Evolutionary conservation across 2,113 vertebrate species (phyloP).

Genomic region (Neomonachus schauinslandi): DNA sequence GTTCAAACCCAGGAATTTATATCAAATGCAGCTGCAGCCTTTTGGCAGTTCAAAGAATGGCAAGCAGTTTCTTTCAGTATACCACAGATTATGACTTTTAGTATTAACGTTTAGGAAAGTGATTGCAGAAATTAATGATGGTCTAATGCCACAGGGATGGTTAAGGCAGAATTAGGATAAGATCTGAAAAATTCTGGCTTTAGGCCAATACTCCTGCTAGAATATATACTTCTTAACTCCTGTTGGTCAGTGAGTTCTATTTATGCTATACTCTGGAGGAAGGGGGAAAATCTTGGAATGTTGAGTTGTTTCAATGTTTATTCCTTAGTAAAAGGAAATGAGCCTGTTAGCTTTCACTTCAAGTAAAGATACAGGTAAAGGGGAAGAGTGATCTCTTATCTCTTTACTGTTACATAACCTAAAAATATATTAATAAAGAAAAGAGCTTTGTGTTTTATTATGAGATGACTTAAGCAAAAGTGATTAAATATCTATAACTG

Average conservation of each 20-base stretch:
- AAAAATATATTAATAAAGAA: background rate
- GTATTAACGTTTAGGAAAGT: conserved; percentile 35
- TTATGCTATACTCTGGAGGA: background rate
- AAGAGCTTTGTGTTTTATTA: conserved; percentile 24
- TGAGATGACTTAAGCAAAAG: conserved; percentile 4
- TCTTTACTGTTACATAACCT: background rate
- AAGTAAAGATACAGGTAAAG: background rate
- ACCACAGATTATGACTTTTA: background rate
- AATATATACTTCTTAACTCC: background rate
- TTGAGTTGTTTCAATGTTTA: background rate
- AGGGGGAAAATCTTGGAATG: background rate
- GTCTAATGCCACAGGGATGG: background rate
- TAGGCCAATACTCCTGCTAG: background rate
- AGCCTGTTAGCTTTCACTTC: conserved; percentile 20
- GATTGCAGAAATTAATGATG: conserved; percentile 4
- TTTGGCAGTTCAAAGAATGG: background rate
- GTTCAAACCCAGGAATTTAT: background rate
- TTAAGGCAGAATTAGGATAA: conserved; percentile 47
- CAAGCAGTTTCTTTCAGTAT: background rate
- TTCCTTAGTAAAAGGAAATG: conserved; percentile 45
- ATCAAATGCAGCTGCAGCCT: background rate
- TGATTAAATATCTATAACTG: conserved; percentile 34
- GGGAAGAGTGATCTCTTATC: background rate
- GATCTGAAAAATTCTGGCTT: background rate
- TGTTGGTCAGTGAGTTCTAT: background rate